Base-by-base conservation (phyloP, 2,113 vertebrate species). In the Zosterops borbonicus region DNA sequence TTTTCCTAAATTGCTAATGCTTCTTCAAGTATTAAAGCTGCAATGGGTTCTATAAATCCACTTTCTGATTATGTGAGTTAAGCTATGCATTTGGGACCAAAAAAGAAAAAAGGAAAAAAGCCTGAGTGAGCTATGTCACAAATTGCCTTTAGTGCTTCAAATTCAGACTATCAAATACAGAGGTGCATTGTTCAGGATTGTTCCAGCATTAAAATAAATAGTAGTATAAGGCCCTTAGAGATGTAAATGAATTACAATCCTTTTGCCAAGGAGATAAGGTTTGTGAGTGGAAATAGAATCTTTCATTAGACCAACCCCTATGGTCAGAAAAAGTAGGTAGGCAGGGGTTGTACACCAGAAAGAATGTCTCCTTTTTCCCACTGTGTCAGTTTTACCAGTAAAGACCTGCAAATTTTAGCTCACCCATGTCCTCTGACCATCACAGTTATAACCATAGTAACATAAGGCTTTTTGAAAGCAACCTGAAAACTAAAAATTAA, bases 1-100 rank as follows among this genome's bases (percentile, higher is more conserved):
- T 95, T 87, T 91, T 74, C 71, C 56, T 93, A 93, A 90, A 94
- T 68, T 89, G 73, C 79, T 96, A 92, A 95, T 70, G 82, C 68
- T 90, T 76, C 71, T 77, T 86, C 71, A 49, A 13, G 71, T 95
- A 78, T 83, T 94, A 96, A 77, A 81, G 82, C 44, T 73, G 50
- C 82, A 85, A 70, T 83, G 47, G 59, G n/a, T 88, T 90, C 60
- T 89, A 44, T 77, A 88, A 94, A 90, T 83, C 71, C 39, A 71
- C 83, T 87, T 88, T 86, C 85, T 87, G 94, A 90, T 94, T 83
- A 86, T n/a, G 6, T 75, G 90, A 92, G 60, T 90, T 93, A 90
- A 81, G 68, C 68, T 83, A 88, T 77, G 47, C 79, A 71, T 86
- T 94, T 94, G 90, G 56, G 90, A 88, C 44, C 19, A 35, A 50